Percentiles rank a stretch among this genome's conserved stretches.
These are phyloP conservation scores for Stomatorhinus walkeri DNA, from an alignment of 2,797 vertebrate genomes.

Conservation along the genomic window DNA sequence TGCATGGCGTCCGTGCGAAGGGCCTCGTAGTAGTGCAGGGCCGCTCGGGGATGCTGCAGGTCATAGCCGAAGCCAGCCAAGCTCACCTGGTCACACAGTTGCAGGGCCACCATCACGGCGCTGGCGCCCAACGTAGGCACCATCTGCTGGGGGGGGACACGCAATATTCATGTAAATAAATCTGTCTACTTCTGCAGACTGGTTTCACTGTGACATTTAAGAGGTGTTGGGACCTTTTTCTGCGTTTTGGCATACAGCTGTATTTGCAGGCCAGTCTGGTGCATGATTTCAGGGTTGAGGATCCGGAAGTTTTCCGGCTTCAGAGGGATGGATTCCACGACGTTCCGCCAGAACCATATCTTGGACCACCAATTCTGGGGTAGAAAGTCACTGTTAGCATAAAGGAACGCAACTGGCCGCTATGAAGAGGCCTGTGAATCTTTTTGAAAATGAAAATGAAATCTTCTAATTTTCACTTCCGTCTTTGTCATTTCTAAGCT, in stretches of 20 bases:
- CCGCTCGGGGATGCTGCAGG: slow-evolving; percentile 55
- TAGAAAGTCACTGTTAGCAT: background rate
- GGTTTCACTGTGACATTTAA: background rate
- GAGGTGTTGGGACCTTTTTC: slow-evolving; percentile 39
- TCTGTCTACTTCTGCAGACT: background rate
- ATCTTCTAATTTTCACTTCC: background rate
- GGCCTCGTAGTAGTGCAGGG: slow-evolving; percentile 68
- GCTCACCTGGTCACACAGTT: slow-evolving; percentile 70
- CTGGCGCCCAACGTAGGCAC: slow-evolving; percentile 62
- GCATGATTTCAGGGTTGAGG: slow-evolving; percentile 64
- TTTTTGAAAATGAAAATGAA: background rate
- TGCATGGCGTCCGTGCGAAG: slow-evolving; percentile 61
- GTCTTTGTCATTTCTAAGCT: background rate
- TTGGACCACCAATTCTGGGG: slow-evolving; percentile 68
- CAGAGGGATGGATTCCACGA: slow-evolving; percentile 65
- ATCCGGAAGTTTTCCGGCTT: slow-evolving; percentile 58
- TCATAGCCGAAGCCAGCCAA: slow-evolving; percentile 70
- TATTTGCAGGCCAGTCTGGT: slow-evolving; percentile 49
- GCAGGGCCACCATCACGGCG: slow-evolving; percentile 63
- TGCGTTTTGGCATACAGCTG: slow-evolving; percentile 49
- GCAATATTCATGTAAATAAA: background rate
- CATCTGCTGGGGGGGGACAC: slow-evolving; percentile 37
- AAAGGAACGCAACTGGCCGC: background rate
- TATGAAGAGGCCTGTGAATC: background rate
- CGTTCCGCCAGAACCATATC: slow-evolving; percentile 71